Evolutionary conservation across 2,888 invertebrate species (phyloP).

Genomic region (Polietes domitor): DNA sequence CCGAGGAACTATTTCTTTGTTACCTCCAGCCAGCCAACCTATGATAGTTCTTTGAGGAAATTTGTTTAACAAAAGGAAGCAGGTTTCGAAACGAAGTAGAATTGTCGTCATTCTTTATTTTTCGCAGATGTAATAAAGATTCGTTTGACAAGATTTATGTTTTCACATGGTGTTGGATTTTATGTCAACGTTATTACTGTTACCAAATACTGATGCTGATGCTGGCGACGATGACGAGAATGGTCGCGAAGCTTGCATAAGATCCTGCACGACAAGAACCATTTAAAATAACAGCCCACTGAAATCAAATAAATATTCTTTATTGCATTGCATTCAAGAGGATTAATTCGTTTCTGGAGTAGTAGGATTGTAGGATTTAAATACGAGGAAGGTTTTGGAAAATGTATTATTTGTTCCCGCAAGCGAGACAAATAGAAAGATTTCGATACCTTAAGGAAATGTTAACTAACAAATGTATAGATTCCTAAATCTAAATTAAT

Average conservation of each 20-base stretch:
- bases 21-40: not conserved
- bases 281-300: slow-evolving; percentile 10
- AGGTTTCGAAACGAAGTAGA: slow-evolving; percentile 17
- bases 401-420: too few species aligned
- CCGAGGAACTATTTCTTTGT: slow-evolving; percentile 16
- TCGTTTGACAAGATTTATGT: slow-evolving; percentile 52
- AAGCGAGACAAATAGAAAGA: too few species aligned
- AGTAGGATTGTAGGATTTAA: not conserved
- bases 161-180: slow-evolving; percentile 42
- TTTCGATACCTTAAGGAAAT: too few species aligned
- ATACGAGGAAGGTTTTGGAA: too few species aligned
- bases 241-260: not conserved
- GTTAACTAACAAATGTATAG: too few species aligned
- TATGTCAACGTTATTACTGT: slow-evolving; percentile 22
- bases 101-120: slow-evolving; percentile 5
- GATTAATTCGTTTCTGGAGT: not conserved
- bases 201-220: slow-evolving; percentile 1
- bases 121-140: slow-evolving; percentile 25
- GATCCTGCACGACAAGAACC: not conserved
- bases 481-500: too few species aligned
- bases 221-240: not conserved
- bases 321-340: not conserved
- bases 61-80: slow-evolving; percentile 33
- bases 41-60: slow-evolving; percentile 6
- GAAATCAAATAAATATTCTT: slow-evolving; percentile 5